Conservation (phyloP, 2,888 invertebrate species). For the Spodoptera littoralis region DNA sequence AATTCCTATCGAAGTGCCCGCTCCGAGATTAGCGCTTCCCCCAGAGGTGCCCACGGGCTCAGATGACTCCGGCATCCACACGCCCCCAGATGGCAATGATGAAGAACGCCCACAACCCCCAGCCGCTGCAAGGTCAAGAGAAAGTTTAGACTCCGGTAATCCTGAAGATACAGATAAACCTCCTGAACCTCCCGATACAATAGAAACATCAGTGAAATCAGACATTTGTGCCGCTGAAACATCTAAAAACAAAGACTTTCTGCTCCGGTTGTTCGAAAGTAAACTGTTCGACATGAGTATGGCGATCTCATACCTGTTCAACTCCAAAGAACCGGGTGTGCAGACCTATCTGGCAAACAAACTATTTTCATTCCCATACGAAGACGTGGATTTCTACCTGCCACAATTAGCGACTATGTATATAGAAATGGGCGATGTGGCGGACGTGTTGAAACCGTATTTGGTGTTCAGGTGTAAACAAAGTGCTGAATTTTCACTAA, state of each 20-base stretch:
- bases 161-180: constrained; percentile 89
- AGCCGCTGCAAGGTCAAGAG: constrained; percentile 90
- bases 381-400: constrained; percentile 98
- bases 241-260: constrained; percentile 90
- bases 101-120: constrained; percentile 86
- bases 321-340: constrained; percentile 99
- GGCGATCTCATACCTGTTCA: constrained; percentile 99
- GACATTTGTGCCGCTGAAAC: constrained; percentile 76
- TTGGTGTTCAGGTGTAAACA: constrained; percentile 92
- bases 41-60: constrained; percentile 90
- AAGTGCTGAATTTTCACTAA: constrained; percentile 98
- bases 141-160: constrained; percentile 92
- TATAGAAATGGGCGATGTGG: constrained; percentile 98
- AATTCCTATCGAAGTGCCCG: constrained; percentile 75
- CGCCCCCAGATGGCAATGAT: constrained; percentile 81
- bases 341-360: constrained; percentile 99
- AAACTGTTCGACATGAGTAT: constrained; percentile 99
- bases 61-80: constrained; percentile 93
- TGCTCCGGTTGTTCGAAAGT: constrained; percentile 98
- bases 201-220: constrained; percentile 72
- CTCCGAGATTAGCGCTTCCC: constrained; percentile 89
- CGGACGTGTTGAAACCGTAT: constrained; percentile 91
- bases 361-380: constrained; percentile 97
- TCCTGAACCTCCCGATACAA: constrained; percentile 80
- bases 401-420: constrained; percentile 99